A percentile compares a stretch with the other conserved stretches of the same genome.
phyloP scores from a whole-genome alignment of 1,140 invertebrate species.

The Drosophila erecta region DNA sequence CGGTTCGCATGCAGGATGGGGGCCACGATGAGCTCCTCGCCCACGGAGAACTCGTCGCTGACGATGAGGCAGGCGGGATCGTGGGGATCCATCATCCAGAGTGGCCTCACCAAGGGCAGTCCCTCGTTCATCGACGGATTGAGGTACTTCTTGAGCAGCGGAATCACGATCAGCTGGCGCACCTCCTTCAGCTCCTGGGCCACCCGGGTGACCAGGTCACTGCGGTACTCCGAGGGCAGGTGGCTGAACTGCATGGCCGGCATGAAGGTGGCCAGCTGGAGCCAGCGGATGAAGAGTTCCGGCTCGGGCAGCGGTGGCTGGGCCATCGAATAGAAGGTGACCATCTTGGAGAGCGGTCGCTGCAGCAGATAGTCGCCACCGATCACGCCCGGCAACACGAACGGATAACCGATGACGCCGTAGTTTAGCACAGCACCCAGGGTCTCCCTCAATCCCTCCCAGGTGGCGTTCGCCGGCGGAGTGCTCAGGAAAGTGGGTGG shows the following conservation, averaged over 20 bases:
- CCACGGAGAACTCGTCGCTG: slow-evolving; percentile 95
- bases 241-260: slow-evolving; percentile 96
- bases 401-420: slow-evolving; percentile 94
- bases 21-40: slow-evolving; percentile 95
- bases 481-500: slow-evolving; percentile 94
- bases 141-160: slow-evolving; percentile 90
- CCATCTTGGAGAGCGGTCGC: slow-evolving; percentile 71
- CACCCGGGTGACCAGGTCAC: slow-evolving; percentile 90
- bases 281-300: slow-evolving; percentile 96
- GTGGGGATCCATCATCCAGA: slow-evolving; percentile 95
- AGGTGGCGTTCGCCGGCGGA: slow-evolving; percentile 93
- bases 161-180: slow-evolving; percentile 91
- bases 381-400: slow-evolving; percentile 96
- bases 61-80: slow-evolving; percentile 92
- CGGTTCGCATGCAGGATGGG: slow-evolving; percentile 91
- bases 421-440: slow-evolving; percentile 90
- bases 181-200: slow-evolving; percentile 90
- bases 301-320: slow-evolving; percentile 88
- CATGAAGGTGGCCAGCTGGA: slow-evolving; percentile 96
- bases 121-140: slow-evolving; percentile 91
- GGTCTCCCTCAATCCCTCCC: slow-evolving; percentile 93
- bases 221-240: slow-evolving; percentile 93
- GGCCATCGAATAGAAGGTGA: slow-evolving; percentile 75
- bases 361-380: slow-evolving; percentile 89
- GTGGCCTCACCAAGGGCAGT: slow-evolving; percentile 92